A percentile compares a stretch with the other conserved stretches of the same genome.
phyloP scores from a whole-genome alignment of 1,140 invertebrate genomes.

The Calosoma granatense region DNA sequence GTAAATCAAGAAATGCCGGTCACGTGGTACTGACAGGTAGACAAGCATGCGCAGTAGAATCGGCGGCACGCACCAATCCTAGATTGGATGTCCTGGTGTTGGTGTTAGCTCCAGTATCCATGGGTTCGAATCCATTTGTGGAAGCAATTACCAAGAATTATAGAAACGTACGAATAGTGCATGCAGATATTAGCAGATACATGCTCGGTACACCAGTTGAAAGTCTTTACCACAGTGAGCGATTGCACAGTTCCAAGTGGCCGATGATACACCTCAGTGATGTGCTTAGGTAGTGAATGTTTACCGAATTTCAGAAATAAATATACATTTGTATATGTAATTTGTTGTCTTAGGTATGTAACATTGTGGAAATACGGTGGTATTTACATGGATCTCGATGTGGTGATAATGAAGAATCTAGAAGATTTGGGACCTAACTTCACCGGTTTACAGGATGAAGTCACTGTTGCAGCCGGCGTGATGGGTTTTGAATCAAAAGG shows the following conservation, averaged over 20 bases:
- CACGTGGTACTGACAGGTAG: conserved; percentile 33
- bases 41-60: conserved; percentile 50
- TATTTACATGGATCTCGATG: conserved; percentile 67
- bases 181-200: conserved; percentile 41
- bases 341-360: conserved; percentile 53
- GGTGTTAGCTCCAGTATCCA: conserved; percentile 34
- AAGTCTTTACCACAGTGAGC: conserved; percentile 41
- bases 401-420: conserved; percentile 54
- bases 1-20: conserved; percentile 24
- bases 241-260: conserved; percentile 44
- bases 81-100: conserved; percentile 39
- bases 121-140: conserved; percentile 23
- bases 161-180: conserved; percentile 41
- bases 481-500: conserved; percentile 41
- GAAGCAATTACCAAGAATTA: conserved; percentile 33
- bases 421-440: conserved; percentile 48
- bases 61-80: conserved; percentile 45
- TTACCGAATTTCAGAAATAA: too few relatives aligned
- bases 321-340: too few relatives aligned
- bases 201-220: conserved; percentile 47
- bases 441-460: conserved; percentile 49
- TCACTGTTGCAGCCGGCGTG: conserved; percentile 51
- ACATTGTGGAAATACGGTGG: conserved; percentile 68
- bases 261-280: conserved; percentile 52
- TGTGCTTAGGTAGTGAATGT: conserved; percentile 53